Evolutionary conservation across 2,797 vertebrate species (phyloP), one percentile per base, ranked within the genome.

Genomic region (Aphelocoma californica): DNA sequence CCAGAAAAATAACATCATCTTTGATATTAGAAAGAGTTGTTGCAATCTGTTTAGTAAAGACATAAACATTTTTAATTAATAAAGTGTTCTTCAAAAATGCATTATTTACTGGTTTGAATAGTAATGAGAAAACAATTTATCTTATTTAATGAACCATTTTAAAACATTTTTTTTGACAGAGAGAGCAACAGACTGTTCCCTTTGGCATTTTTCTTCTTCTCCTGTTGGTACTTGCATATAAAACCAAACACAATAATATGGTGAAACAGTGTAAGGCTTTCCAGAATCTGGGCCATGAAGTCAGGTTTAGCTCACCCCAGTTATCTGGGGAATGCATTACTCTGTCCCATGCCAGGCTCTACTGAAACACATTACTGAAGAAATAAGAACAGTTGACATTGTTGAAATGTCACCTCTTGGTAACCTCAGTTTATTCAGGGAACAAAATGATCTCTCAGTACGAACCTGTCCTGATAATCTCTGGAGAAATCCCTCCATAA

Each of bases 21-120:
- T 94, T 80, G 51, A 44, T 95, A 71, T 90, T 90, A 85, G 28
- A 53, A 94, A 67, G 70, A 81, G 65, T 90, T 82, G 74, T 87
- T 77, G 60, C 67, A 82, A 71, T 95, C 75, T 80, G 24, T 81
- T 94, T 88, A 94, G 87, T 87, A 95, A 95, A 95, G 90, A 89
- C 65, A 79, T 84, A 94, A 92, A 97, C 93, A 97, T 97, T 96
- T 97, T 96, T 96, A 98, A 97, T 98, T 97, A 97, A 97, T 97
- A 96, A 96, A 96, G 77, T 84, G 74, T 96, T 96, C 92, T 96
- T 96, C 90, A 95, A 92, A 97, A 96, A 97, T 93, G 77, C n/a
- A 92, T 94, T 97, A 97, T 97, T 97, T 97, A 97, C 88, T 95
- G 93, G 85, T 96, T 94, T 90, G 92, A 88, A 90, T 96, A 86